Percentiles rank a stretch among this genome's conserved stretches.
phyloP scores from a whole-genome alignment of 2,797 vertebrate species.

The Platalea minor region DNA sequence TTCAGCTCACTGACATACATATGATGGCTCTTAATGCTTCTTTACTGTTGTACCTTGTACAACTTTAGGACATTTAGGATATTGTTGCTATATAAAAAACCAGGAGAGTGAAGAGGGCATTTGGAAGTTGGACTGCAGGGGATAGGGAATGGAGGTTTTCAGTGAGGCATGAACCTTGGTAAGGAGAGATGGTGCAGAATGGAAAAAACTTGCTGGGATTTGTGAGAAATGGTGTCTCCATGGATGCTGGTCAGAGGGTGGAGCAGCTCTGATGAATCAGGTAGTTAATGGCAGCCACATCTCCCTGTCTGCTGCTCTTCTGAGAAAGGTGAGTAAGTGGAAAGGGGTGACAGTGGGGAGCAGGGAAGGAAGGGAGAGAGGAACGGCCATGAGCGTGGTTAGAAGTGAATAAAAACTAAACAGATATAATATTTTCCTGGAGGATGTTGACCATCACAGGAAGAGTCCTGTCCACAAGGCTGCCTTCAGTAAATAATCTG shows the following conservation, averaged over 20 bases:
- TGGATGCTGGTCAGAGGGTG: not conserved
- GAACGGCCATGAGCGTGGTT: not conserved
- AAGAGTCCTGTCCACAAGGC: not conserved
- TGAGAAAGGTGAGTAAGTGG: not conserved
- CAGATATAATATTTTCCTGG: not conserved
- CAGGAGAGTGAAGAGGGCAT: not conserved
- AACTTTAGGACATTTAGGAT: fast-evolving
- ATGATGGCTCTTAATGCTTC: not conserved
- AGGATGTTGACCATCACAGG: not conserved
- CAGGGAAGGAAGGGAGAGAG: not conserved
- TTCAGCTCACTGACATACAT: not conserved
- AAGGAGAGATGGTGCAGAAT: not conserved
- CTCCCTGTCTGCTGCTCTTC: not conserved
- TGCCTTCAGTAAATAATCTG: not conserved
- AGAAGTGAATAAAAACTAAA: not conserved
- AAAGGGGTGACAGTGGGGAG: not conserved
- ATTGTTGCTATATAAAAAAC: not conserved
- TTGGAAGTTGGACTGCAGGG: not conserved
- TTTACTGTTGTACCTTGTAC: not conserved
- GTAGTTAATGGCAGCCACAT: not conserved
- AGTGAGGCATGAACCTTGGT: not conserved
- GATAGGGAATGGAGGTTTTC: not conserved
- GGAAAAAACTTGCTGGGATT: not conserved
- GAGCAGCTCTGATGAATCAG: not conserved
- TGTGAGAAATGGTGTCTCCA: not conserved